phyloP scores from a whole-genome alignment of 2,888 invertebrate species.

The Ecliptopera silaceata region DNA sequence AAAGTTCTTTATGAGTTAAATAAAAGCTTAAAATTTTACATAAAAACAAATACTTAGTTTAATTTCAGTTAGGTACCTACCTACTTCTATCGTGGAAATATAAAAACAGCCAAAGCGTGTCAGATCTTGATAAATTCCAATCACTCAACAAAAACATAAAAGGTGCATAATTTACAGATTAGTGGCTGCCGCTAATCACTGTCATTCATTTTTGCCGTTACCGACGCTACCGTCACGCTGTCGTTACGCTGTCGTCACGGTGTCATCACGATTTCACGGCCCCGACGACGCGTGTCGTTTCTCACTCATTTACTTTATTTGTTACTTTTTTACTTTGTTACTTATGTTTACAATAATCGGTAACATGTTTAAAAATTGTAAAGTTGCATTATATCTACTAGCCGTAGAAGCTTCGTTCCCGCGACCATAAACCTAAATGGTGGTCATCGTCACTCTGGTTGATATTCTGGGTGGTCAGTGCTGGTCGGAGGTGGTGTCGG shows the following conservation, averaged over 20 bases:
- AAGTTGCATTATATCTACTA: too few species aligned
- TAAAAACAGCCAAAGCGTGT: background rate
- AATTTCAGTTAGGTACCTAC: too few species aligned
- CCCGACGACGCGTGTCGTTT: constrained; percentile 28
- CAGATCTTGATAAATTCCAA: background rate
- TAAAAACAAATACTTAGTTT: too few species aligned
- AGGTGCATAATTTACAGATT: constrained; percentile 22
- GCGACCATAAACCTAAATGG: too few species aligned
- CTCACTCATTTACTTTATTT: constrained; percentile 16
- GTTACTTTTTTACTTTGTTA: constrained; percentile 11
- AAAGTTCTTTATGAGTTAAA: too few species aligned
- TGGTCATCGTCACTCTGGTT: background rate
- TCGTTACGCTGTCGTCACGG: constrained; percentile 41
- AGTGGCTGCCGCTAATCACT: constrained; percentile 20
- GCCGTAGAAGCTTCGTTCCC: too few species aligned
- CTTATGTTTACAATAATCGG: too few species aligned
- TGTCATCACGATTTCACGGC: constrained; percentile 27
- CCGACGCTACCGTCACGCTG: constrained; percentile 35
- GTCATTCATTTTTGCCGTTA: background rate
- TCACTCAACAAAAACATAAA: constrained; percentile 17
- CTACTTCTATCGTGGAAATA: too few species aligned
- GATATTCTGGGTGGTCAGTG: constrained; percentile 1
- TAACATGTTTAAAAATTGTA: too few species aligned
- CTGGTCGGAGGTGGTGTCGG: too few species aligned
- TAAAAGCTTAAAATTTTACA: too few species aligned